Base-by-base conservation (phyloP, 2,888 invertebrate genomes). In the Furcula furcula region DNA sequence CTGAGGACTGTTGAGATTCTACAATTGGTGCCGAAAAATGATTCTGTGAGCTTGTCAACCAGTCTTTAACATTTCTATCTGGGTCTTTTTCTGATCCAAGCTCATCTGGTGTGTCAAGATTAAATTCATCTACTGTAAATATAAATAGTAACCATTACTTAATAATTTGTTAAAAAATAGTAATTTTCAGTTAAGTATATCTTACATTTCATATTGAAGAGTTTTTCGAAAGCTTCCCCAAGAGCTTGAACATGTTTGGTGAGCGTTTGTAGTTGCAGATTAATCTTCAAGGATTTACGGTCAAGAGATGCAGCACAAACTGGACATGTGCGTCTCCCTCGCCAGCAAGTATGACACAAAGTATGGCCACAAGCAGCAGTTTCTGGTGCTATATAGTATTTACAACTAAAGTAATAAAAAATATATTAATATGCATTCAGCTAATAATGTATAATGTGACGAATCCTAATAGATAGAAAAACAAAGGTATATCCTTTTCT, bases 11-110 rank as follows among this genome's bases (percentile, higher is more conserved):
- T 44, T 71, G 72, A 20, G 75, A 68, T 53, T 51, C 67, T 29
- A 66, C 46, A 16, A 63, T 37, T 29, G 76, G 69, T 36, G 69
- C 78, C 30, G 85, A 85, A 60, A 88, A 86, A 29, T 82, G 75
- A 43, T 87, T 88, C 55, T 84, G 74, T 14, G 84, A 85, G 48
- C 69, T 80, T 21, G 70, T 65, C 34, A 87, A 56, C 87, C 86
- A 86, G 27, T 81, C 76, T 39, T 71, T 73, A 0, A 88, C 83
- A 73, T 81, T 67, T 57, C 75, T 79, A 29, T 59, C 60, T n/a
- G 71, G 62, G 48, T 76, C 75, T 46, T 66, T 62, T 34, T 59
- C 57, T 9, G 52, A 38, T 46, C 64, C 53, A 31, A 55, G 32
- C 47, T 65, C 59, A 46, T 31, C 48, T 33, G 62, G 52, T 31